These are phyloP conservation scores for Agapornis canus DNA, from an alignment of 2,797 vertebrate species.

Conservation along the genomic window DNA sequence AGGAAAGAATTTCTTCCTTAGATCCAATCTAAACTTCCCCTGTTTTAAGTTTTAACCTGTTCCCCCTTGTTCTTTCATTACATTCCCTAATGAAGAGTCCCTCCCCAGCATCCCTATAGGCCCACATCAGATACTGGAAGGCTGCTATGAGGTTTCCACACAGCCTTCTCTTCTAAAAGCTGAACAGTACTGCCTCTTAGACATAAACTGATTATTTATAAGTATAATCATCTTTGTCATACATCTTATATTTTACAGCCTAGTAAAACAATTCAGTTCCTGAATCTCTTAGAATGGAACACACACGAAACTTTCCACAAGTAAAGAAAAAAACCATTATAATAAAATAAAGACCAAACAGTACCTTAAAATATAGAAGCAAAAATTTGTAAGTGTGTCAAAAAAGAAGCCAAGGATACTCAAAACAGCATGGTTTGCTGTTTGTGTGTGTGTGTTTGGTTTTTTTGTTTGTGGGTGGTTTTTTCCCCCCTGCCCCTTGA, in stretches of 20 bases:
- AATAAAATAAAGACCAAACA: not conserved
- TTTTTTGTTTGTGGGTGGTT: not conserved
- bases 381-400: not conserved
- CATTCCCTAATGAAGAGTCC: too few relatives aligned
- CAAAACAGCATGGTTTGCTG: not conserved
- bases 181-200: not conserved
- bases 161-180: too few relatives aligned
- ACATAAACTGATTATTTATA: not conserved
- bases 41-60: too few relatives aligned
- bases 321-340: not conserved
- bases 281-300: not conserved
- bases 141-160: too few relatives aligned
- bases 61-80: too few relatives aligned
- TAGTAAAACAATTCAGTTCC: not conserved
- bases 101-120: too few relatives aligned
- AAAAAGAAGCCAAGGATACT: not conserved
- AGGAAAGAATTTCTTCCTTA: too few relatives aligned
- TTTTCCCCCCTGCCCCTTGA: fast-evolving
- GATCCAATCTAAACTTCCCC: too few relatives aligned
- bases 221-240: not conserved
- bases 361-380: not conserved
- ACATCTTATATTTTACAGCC: not conserved
- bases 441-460: not conserved
- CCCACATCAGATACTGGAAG: too few relatives aligned
- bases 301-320: not conserved